These are phyloP conservation scores for Alaudala cheleensis DNA, from an alignment of 2,113 vertebrate genomes.

Conservation along the genomic window DNA sequence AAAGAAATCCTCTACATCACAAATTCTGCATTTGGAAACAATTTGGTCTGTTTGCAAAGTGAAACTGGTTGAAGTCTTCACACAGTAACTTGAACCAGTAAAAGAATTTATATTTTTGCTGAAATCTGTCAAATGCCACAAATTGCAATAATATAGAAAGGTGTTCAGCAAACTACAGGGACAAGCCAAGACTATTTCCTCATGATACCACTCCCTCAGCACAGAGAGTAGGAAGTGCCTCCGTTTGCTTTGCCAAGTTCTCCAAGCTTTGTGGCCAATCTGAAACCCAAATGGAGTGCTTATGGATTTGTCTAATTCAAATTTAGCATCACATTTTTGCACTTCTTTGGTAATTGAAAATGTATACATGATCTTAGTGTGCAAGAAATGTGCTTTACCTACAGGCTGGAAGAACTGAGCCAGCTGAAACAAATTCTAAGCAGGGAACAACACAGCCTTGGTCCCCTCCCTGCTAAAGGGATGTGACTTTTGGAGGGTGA, in stretches of 20 bases:
- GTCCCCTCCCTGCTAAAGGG: background rate
- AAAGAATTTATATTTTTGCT: background rate
- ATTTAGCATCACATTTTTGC: background rate
- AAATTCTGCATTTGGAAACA: background rate
- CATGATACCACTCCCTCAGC: background rate
- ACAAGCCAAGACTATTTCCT: background rate
- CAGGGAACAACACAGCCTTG: background rate
- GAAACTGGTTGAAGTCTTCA: background rate
- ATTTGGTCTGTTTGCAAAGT: background rate
- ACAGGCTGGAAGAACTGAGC: background rate
- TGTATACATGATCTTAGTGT: background rate
- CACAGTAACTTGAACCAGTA: background rate
- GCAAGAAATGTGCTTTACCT: background rate
- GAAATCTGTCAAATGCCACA: background rate
- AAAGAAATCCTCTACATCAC: background rate
- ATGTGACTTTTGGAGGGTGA: background rate
- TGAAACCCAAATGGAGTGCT: background rate
- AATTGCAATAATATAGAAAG: constrained; percentile 15
- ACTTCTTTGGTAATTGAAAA: constrained; percentile 1
- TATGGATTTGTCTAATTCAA: background rate
- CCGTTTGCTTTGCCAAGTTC: background rate
- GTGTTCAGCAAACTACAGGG: background rate
- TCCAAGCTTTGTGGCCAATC: constrained; percentile 1
- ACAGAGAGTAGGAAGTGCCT: background rate
- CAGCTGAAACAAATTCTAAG: background rate